A percentile compares a stretch with the other conserved stretches of the same genome.
These are phyloP conservation scores for Dipus sagitta DNA, from an alignment of 2,797 vertebrate species.

Conservation along the genomic window DNA sequence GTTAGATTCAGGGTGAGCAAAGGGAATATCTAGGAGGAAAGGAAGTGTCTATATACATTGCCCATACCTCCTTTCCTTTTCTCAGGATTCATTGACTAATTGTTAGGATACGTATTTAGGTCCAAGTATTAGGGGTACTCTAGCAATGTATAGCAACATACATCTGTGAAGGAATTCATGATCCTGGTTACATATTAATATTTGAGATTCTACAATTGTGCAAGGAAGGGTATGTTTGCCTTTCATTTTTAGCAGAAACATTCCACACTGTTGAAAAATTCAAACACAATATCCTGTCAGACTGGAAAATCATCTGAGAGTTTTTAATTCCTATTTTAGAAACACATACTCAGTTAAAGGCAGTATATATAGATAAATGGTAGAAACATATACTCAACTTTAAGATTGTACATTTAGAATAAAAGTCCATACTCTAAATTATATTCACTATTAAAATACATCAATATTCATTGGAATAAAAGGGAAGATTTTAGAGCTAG, in stretches of 20 bases:
- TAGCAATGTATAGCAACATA: background rate
- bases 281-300: background rate
- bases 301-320: background rate
- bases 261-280: background rate
- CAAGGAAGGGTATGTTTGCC: background rate
- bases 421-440: background rate
- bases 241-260: background rate
- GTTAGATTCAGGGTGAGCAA: background rate
- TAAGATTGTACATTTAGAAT: background rate
- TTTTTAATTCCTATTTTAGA: background rate
- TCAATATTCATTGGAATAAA: background rate
- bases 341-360: background rate
- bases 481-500: background rate
- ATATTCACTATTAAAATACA: background rate
- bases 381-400: background rate
- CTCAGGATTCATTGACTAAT: background rate
- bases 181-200: background rate
- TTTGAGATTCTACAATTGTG: background rate
- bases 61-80: background rate
- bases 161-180: background rate
- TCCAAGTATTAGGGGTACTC: background rate
- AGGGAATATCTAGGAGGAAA: background rate
- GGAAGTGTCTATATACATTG: background rate
- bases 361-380: background rate
- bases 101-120: background rate